Conservation (phyloP, 1,140 invertebrate species). For the Bicyclus anynana region DNA sequence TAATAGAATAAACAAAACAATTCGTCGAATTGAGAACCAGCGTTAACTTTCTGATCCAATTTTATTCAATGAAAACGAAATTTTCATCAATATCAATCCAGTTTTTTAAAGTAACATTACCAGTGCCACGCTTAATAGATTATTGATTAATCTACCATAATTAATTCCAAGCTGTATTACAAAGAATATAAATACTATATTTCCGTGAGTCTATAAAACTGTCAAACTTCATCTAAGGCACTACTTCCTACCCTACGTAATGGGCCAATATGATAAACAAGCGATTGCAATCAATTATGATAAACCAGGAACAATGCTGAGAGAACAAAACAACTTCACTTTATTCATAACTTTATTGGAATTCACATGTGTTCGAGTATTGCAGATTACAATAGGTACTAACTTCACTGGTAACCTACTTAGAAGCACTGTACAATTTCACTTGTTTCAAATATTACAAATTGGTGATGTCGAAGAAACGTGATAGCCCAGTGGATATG, state of each 20-base stretch:
- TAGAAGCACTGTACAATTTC: slow-evolving; percentile 7
- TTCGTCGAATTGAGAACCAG: too few relatives aligned
- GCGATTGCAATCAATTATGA: slow-evolving; percentile 11
- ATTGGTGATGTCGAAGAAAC: too few relatives aligned
- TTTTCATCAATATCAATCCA: too few relatives aligned
- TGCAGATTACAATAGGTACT: slow-evolving; percentile 10
- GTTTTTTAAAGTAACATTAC: too few relatives aligned
- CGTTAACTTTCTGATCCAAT: too few relatives aligned
- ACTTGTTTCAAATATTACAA: not conserved
- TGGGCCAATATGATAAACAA: slow-evolving; percentile 3
- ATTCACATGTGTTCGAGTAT: slow-evolving; percentile 34
- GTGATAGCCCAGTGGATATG: too few relatives aligned
- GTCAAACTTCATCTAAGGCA: not conserved
- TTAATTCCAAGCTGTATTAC: too few relatives aligned
- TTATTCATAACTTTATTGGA: slow-evolving; percentile 38
- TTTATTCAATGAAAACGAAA: too few relatives aligned
- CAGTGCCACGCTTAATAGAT: too few relatives aligned
- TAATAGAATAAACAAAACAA: too few relatives aligned
- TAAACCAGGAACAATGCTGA: slow-evolving; percentile 12
- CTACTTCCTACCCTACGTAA: slow-evolving; percentile 6
- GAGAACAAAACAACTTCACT: slow-evolving; percentile 22
- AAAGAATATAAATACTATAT: not conserved
- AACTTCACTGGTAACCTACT: slow-evolving; percentile 24
- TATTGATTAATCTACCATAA: too few relatives aligned
- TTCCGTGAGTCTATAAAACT: not conserved